Evolutionary conservation across 1,140 invertebrate species (phyloP).

Genomic region (Temnothorax nylanderi): DNA sequence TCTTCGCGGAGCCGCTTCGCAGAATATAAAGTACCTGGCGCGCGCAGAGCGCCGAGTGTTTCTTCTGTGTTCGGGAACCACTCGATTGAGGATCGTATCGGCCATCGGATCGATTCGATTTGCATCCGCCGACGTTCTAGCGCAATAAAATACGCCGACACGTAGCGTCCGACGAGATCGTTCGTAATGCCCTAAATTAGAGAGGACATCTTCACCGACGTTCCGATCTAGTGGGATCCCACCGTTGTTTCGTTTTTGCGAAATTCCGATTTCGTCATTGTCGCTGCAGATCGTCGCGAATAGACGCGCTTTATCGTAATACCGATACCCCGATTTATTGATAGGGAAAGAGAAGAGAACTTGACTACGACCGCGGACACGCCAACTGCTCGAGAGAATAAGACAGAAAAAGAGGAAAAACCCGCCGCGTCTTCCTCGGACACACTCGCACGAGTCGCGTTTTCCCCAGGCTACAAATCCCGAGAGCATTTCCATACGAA

Average conservation of each 20-base stretch:
- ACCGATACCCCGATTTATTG: slow-evolving; percentile 30
- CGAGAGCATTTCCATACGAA: slow-evolving; percentile 37
- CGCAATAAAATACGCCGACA: slow-evolving; percentile 34
- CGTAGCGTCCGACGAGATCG: not conserved
- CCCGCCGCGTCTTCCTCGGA: not conserved
- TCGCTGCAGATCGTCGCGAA: not conserved
- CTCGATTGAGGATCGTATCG: slow-evolving; percentile 39
- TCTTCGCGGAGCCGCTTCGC: not conserved
- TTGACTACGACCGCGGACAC: not conserved
- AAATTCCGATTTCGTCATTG: slow-evolving; percentile 22
- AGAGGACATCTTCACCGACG: slow-evolving; percentile 14
- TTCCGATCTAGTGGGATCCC: not conserved
- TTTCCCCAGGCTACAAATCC: slow-evolving; percentile 12
- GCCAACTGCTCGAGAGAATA: slow-evolving; percentile 12
- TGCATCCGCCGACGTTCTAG: slow-evolving; percentile 43
- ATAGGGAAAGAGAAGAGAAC: not conserved
- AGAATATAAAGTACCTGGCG: slow-evolving; percentile 44
- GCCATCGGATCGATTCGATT: slow-evolving; percentile 42
- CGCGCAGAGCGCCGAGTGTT: not conserved
- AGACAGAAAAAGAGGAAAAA: not conserved
- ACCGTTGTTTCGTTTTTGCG: not conserved
- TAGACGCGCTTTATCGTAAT: not conserved
- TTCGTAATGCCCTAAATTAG: slow-evolving; percentile 28
- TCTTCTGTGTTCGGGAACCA: slow-evolving; percentile 17
- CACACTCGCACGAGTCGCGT: not conserved